Conservation (phyloP, 2,797 vertebrate species). For the Limnodromus scolopaceus region DNA sequence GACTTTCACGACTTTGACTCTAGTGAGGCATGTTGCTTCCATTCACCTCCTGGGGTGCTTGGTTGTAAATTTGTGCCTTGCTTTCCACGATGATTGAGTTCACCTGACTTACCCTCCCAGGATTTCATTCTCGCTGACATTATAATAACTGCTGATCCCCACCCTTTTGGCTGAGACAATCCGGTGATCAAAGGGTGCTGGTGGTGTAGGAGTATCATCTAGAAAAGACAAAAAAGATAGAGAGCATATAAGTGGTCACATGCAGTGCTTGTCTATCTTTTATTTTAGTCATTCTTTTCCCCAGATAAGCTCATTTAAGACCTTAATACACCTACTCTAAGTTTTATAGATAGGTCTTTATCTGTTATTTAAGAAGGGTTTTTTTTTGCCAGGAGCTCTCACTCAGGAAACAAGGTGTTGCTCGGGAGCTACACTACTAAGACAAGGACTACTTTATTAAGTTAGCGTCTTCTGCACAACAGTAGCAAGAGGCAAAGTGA, state of each 20-base stretch:
- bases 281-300: neutral
- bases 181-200: conserved; percentile 93
- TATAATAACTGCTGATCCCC: conserved; percentile 86
- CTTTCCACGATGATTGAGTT: neutral
- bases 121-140: conserved; percentile 87
- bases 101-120: conserved; percentile 90
- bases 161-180: conserved; percentile 90
- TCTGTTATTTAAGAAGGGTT: neutral
- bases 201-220: conserved; percentile 84
- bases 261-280: neutral
- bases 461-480: neutral
- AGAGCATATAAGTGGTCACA: neutral
- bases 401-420: neutral
- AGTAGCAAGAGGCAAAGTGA: neutral
- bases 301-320: neutral
- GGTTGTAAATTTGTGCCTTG: neutral
- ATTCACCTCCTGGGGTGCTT: neutral
- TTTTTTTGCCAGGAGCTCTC: neutral
- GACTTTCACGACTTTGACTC: neutral
- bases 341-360: neutral
- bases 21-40: neutral
- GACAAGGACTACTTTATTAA: neutral
- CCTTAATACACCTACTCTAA: neutral
- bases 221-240: conserved; percentile 43
- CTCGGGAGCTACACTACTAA: neutral